These are phyloP conservation scores for Drosophila willistoni DNA, from an alignment of 1,140 invertebrate genomes.

Conservation along the genomic window DNA sequence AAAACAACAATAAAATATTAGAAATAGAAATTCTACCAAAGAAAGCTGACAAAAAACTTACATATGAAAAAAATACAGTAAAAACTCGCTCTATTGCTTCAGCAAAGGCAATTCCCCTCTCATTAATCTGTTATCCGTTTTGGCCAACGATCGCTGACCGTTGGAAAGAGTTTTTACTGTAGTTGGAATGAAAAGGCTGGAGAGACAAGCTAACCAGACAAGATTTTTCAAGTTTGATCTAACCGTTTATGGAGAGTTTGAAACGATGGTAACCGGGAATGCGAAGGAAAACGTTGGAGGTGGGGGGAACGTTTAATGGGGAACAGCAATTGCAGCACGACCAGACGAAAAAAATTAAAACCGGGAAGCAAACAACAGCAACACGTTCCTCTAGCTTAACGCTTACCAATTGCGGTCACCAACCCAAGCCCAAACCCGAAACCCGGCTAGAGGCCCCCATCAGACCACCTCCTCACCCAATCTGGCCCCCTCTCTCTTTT, in stretches of 20 bases:
- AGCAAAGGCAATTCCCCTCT: no score
- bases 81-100: no score
- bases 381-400: slow-evolving; percentile 62
- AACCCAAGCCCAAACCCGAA: slow-evolving; percentile 34
- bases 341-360: slow-evolving; percentile 47
- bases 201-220: slow-evolving; percentile 39
- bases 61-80: background rate
- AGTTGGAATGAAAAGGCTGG: slow-evolving; percentile 19
- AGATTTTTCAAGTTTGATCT: slow-evolving; percentile 65
- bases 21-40: slow-evolving; percentile 74
- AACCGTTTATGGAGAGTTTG: slow-evolving; percentile 21
- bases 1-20: slow-evolving; percentile 63
- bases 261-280: background rate
- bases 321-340: slow-evolving; percentile 71
- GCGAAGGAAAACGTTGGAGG: background rate
- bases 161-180: no score
- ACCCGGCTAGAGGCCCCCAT: slow-evolving; percentile 13
- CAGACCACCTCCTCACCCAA: slow-evolving; percentile 5
- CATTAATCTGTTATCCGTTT: no score
- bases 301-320: slow-evolving; percentile 15
- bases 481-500: background rate
- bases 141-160: no score
- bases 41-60: slow-evolving; percentile 25
- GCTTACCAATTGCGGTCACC: slow-evolving; percentile 58
- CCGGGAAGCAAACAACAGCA: slow-evolving; percentile 65